Conservation (phyloP, 2,888 invertebrate species). For the Scelioninae gen. 1 region DNA sequence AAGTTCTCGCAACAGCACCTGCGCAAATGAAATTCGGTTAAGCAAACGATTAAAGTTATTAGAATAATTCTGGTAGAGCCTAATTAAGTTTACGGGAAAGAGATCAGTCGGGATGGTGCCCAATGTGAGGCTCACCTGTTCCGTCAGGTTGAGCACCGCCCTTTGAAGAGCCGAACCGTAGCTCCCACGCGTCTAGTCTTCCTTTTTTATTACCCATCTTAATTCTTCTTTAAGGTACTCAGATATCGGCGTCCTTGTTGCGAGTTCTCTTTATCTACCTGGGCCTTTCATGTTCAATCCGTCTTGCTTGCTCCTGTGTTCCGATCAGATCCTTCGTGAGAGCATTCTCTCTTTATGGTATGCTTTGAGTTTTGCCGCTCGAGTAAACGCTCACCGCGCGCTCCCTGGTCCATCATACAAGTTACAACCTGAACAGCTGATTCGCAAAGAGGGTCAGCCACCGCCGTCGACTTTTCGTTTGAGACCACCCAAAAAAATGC, state of each 20-base stretch:
- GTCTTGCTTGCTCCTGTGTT: constrained; percentile 66
- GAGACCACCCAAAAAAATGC: too few species aligned
- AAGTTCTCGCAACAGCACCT: not conserved
- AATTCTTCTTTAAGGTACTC: constrained; percentile 35
- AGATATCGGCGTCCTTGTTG: constrained; percentile 39
- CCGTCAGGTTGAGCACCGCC: constrained; percentile 80
- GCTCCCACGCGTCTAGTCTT: constrained; percentile 80
- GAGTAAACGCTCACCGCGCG: constrained; percentile 61
- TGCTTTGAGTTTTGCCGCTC: constrained; percentile 78
- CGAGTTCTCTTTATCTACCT: constrained; percentile 50
- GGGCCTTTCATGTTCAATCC: constrained; percentile 37
- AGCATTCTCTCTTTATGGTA: constrained; percentile 75
- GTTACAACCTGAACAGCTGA: too few species aligned
- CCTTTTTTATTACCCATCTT: constrained; percentile 64
- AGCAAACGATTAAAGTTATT: constrained; percentile 40
- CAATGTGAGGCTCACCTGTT: constrained; percentile 78
- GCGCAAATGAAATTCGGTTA: constrained; percentile 3
- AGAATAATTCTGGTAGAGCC: constrained; percentile 49
- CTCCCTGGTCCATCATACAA: too few species aligned
- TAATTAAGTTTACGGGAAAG: constrained; percentile 56
- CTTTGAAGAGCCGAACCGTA: constrained; percentile 74
- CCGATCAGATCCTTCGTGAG: constrained; percentile 66
- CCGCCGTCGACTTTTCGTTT: too few species aligned
- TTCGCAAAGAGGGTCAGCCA: too few species aligned
- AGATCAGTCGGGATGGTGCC: constrained; percentile 16